Percentiles rank a stretch among this genome's conserved stretches.
phyloP scores from a whole-genome alignment of 2,888 invertebrate genomes.

The Scaptomyza polygonia region DNA sequence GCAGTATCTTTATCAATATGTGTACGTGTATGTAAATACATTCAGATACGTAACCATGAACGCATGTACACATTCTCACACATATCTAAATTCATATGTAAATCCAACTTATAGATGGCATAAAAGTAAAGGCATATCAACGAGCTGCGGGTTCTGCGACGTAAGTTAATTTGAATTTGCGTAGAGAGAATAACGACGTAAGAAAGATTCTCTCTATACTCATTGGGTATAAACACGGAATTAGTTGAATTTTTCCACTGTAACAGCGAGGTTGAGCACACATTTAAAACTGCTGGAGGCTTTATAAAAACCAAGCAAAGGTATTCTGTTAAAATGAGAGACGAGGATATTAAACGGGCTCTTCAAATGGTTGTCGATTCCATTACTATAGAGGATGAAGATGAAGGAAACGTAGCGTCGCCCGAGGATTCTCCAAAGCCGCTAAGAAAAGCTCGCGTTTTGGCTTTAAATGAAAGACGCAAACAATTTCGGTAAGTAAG shows the following conservation, averaged over 20 bases:
- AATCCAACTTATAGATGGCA: slow-evolving; percentile 42
- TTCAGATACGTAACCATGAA: neutral
- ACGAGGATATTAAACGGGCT: slow-evolving; percentile 87
- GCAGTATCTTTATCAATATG: slow-evolving; percentile 48
- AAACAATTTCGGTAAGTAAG: slow-evolving; percentile 88
- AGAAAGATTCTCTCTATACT: no score
- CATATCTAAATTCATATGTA: slow-evolving; percentile 44
- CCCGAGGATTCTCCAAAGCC: slow-evolving; percentile 87
- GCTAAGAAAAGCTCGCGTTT: slow-evolving; percentile 87
- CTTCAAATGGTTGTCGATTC: slow-evolving; percentile 86
- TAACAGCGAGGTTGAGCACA: slow-evolving; percentile 41
- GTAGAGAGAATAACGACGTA: no score
- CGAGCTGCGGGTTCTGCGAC: no score
- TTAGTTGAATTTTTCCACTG: slow-evolving; percentile 60
- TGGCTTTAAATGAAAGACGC: slow-evolving; percentile 88
- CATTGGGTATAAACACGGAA: slow-evolving; percentile 32
- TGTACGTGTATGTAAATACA: slow-evolving; percentile 8
- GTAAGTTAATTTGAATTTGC: no score
- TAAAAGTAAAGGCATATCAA: slow-evolving; percentile 41
- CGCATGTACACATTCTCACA: slow-evolving; percentile 14
- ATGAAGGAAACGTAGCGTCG: slow-evolving; percentile 72
- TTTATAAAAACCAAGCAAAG: neutral
- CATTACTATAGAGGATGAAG: slow-evolving; percentile 65
- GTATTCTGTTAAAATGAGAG: slow-evolving; percentile 47
- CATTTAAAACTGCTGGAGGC: slow-evolving; percentile 5